Conservation (phyloP, 2,797 vertebrate genomes). For the Characodon lateralis region DNA sequence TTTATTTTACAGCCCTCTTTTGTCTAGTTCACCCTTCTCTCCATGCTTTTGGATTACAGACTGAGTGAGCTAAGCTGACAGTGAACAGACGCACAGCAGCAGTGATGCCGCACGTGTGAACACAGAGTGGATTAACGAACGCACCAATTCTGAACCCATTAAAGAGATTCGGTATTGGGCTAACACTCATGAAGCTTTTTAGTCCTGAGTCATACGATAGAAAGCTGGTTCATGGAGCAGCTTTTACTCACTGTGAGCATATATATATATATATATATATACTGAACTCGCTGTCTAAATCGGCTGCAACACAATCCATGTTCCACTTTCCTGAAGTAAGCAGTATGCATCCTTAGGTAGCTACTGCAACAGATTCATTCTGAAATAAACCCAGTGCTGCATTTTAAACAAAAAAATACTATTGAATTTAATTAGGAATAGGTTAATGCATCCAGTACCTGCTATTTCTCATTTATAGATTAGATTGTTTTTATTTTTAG, state of each 20-base stretch:
- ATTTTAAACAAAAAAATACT: too few relatives aligned
- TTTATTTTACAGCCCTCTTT: constrained; percentile 23
- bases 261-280: constrained; percentile 5
- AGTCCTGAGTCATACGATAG: constrained; percentile 25
- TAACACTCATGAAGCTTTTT: constrained; percentile 14
- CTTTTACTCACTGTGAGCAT: constrained; percentile 30
- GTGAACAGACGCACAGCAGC: constrained; percentile 54
- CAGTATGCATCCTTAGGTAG: not conserved
- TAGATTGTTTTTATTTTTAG: not conserved
- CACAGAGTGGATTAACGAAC: constrained; percentile 62
- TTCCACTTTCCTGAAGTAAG: constrained; percentile 15
- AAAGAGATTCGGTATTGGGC: constrained; percentile 53
- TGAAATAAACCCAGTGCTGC: not conserved
- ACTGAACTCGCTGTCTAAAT: constrained; percentile 13
- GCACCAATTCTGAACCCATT: constrained; percentile 53
- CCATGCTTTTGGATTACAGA: constrained; percentile 56
- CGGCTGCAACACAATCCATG: not conserved
- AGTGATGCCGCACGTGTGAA: constrained; percentile 62
- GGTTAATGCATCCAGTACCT: not conserved
- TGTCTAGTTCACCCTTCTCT: not conserved
- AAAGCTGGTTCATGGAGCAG: constrained; percentile 40
- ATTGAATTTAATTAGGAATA: too few relatives aligned
- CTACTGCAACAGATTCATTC: constrained; percentile 4
- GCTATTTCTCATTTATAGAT: not conserved
- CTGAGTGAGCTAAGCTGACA: constrained; percentile 61